Evolutionary conservation across 2,797 vertebrate genomes (phyloP), one percentile per base, ranked within the genome.

Genomic region (Diplodus puntazzo): DNA sequence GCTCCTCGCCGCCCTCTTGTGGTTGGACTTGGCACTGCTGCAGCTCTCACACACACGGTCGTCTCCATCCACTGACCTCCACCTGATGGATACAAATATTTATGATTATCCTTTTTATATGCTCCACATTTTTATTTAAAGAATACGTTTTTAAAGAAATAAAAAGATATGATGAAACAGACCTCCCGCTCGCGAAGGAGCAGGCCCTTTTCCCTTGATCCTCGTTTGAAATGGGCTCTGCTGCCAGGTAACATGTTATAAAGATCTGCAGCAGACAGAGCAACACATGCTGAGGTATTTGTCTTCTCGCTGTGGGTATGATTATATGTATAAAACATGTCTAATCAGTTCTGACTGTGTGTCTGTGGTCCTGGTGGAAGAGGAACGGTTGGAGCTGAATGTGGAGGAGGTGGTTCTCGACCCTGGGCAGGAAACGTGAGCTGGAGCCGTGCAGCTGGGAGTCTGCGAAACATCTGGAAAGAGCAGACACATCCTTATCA

Each of bases 391-490:
- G 42, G 2, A 92, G 79, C 14, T 83, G 85, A 73, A 90, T 87
- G 43, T 75, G 87, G 46, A 91, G 85, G 55, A 78, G 27, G 3
- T 79, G 5, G 53, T 87, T 67, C 23, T 65, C 70, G 48, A 87
- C 45, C 17, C 85, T 63, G 48, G 80, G 86, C 69, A 90, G 88
- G 82, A 92, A 92, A 61, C 73, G 42, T 34, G 90, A 92, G 30
- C 75, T 48, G 10, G 87, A 90, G 76, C 66, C 64, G 3, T 77
- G 82, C 82, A 85, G 73, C 82, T 78, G 83, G 57, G 88, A 89
- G 75, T 91, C 92, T 73, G 78, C 70, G 23, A 91, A 88, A 87
- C 91, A 93, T 88, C 91, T 90, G 85, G 46, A 61, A 49, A 74
- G 71, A 67, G 39, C 69, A 58, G 54, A 75, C 58, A 12, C 21